phyloP scores from a whole-genome alignment of 2,888 invertebrate species.

The Busseola fusca region DNA sequence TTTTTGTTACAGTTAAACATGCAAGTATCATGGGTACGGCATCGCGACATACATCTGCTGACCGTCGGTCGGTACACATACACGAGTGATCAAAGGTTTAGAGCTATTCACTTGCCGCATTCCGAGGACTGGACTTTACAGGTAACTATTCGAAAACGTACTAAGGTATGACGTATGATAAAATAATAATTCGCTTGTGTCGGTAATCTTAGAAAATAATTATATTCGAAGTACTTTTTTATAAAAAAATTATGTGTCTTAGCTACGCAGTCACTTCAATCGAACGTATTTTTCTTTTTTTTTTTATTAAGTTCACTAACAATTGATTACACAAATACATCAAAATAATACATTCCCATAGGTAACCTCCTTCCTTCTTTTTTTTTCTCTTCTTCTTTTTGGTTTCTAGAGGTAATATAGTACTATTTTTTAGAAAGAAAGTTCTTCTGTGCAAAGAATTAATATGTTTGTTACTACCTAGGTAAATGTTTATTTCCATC shows the following conservation, averaged over 20 bases:
- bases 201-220: conserved; percentile 2
- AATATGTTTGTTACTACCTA: not conserved
- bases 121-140: conserved; percentile 97
- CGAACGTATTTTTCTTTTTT: no score
- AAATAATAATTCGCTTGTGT: not conserved
- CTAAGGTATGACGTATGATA: not conserved
- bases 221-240: not conserved
- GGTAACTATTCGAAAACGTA: conserved; percentile 67
- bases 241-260: not conserved
- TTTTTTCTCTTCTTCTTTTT: no score
- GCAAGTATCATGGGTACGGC: conserved; percentile 97
- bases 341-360: no score
- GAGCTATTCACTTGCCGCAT: conserved; percentile 95
- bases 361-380: no score
- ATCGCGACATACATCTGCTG: conserved; percentile 96
- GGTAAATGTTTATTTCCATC: not conserved
- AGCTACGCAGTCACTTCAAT: not conserved
- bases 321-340: no score
- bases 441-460: not conserved
- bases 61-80: conserved; percentile 97
- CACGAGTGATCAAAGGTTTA: conserved; percentile 96
- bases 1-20: conserved; percentile 85
- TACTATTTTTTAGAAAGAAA: not conserved
- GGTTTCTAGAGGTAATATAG: not conserved
- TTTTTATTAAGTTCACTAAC: no score